Evolutionary conservation across 1,140 invertebrate species (phyloP).

Genomic region (Gyrodactylus salaris): DNA sequence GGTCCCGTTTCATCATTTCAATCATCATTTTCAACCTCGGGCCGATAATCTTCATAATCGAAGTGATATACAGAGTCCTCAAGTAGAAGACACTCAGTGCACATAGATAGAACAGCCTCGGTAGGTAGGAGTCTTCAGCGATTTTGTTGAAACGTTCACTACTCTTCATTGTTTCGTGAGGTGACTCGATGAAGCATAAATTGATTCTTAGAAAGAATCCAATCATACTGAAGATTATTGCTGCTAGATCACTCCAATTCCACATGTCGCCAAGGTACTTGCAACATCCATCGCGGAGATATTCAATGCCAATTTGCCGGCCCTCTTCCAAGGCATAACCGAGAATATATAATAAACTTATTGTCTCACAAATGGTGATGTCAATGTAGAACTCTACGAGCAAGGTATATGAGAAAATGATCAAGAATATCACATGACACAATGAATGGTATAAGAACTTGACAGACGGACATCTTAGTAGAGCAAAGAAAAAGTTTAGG

Average conservation of each 20-base stretch:
- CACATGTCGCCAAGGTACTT: constrained; percentile 4
- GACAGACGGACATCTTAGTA: not conserved
- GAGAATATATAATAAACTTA: not conserved
- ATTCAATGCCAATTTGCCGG: not conserved
- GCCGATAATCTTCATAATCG: not conserved
- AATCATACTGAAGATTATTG: not conserved
- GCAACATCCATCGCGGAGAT: not conserved
- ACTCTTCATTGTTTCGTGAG: not conserved
- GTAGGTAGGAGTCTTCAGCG: not conserved
- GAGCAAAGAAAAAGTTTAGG: not conserved
- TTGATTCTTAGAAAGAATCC: not conserved
- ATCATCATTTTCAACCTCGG: constrained; percentile 3
- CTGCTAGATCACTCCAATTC: constrained; percentile 3
- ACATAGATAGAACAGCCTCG: not conserved
- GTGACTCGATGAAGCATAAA: not conserved
- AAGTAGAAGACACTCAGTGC: not conserved
- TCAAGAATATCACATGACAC: not conserved
- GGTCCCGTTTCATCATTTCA: constrained; percentile 1
- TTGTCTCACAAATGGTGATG: not conserved
- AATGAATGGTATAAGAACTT: constrained; percentile 7
- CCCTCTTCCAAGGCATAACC: constrained; percentile 1
- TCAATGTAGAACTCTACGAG: constrained; percentile 1
- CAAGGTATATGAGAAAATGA: not conserved
- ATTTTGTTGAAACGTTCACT: not conserved
- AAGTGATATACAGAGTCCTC: not conserved